These are phyloP conservation scores for Rhopalosiphum maidis DNA, from an alignment of 1,140 invertebrate species.

Conservation along the genomic window DNA sequence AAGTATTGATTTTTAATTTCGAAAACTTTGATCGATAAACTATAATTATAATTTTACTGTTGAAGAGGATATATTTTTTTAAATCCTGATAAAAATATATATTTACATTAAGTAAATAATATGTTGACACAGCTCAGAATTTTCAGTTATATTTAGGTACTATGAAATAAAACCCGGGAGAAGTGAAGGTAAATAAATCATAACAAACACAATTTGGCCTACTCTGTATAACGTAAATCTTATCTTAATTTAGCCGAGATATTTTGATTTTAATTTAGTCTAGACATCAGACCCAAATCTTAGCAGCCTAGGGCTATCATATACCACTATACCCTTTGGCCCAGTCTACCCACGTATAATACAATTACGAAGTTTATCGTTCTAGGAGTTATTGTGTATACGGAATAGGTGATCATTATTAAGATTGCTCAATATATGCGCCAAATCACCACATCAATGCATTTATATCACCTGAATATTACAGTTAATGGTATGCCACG, in stretches of 20 bases:
- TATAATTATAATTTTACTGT: neutral
- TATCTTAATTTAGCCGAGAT: neutral
- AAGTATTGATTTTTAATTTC: neutral
- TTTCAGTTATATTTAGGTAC: neutral
- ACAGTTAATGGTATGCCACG: too few species aligned
- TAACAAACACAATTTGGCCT: neutral
- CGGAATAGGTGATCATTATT: too few species aligned
- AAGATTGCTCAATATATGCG: too few species aligned
- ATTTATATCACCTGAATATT: too few species aligned
- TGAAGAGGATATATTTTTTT: neutral
- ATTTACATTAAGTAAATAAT: neutral
- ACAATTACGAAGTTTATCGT: too few species aligned
- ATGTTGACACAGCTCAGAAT: neutral
- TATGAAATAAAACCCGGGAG: neutral
- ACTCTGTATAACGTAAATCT: too few species aligned
- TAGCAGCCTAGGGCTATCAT: neutral
- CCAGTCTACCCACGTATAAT: too few species aligned
- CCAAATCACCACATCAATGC: too few species aligned
- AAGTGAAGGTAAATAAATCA: neutral
- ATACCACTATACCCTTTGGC: too few species aligned
- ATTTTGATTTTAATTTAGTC: neutral
- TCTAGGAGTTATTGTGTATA: too few species aligned
- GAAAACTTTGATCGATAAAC: neutral
- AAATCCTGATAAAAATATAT: neutral
- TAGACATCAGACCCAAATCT: neutral